These are phyloP conservation scores for Julus scanicus DNA, from an alignment of 2,888 invertebrate species.

Conservation along the genomic window DNA sequence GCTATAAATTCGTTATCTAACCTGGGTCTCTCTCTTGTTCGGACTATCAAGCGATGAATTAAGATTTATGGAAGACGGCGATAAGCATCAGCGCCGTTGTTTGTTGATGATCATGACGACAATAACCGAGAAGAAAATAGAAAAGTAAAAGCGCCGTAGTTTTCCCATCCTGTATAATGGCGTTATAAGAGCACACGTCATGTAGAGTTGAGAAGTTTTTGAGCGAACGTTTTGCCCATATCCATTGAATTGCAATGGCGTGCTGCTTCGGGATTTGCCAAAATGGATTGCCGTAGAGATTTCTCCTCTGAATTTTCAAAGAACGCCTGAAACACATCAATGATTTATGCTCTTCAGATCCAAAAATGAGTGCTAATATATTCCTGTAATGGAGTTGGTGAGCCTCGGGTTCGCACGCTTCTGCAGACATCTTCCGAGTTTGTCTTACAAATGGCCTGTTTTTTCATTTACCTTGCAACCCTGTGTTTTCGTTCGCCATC, in stretches of 20 bases:
- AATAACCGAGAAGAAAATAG: conserved; percentile 13
- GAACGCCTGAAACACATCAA: background rate
- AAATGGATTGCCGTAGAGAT: background rate
- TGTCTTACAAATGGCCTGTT: background rate
- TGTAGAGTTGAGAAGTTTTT: background rate
- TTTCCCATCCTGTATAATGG: background rate
- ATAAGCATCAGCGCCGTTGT: conserved; percentile 26
- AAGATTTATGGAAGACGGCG: conserved; percentile 25
- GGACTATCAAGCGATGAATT: conserved; percentile 18
- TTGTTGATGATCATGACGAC: conserved; percentile 19
- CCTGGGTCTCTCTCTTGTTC: conserved; percentile 7
- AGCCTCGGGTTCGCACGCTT: background rate
- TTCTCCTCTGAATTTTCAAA: background rate
- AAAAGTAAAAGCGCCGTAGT: conserved; percentile 6
- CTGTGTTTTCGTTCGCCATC: background rate
- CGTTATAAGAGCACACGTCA: background rate
- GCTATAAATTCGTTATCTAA: conserved; percentile 22
- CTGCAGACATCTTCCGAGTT: background rate
- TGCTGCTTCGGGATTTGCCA: background rate
- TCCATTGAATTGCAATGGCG: background rate
- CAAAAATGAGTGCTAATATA: conserved; percentile 23
- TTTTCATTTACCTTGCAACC: background rate
- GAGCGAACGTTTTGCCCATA: background rate
- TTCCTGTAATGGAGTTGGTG: background rate
- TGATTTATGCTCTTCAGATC: conserved; percentile 20